Base-by-base conservation (phyloP, 2,113 vertebrate genomes). In the Lichenostomus cassidix region DNA sequence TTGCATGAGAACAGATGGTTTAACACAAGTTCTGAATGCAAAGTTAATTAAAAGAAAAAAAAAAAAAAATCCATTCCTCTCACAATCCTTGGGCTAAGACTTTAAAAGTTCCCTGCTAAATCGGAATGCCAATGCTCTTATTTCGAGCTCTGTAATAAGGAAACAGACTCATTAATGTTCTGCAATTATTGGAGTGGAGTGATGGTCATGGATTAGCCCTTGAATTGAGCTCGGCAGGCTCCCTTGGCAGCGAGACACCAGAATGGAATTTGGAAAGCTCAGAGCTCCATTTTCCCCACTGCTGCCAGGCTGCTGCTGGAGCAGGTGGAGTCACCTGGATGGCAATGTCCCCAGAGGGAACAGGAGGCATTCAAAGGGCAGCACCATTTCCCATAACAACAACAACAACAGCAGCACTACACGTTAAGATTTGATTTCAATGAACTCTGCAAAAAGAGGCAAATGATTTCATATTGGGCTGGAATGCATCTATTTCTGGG, bases 41-140 rank as follows among this genome's bases (percentile, higher is more conserved):
- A 96, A 94, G 90, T 96, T 97, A 91, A 97, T 96, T 96, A 90
- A 95, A 95, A 95, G 79, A 84, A 91, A 87, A 92, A 94, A 94
- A 92, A 94, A 94, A 83, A 93, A 56, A 92, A 96, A 94, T 82
- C 67, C 81, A 64, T 81, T 96, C 80, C 76, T 82, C 87, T 83
- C 87, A 95, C 91, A 88, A 95, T 88, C 65, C 90, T 88, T 84
- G 87, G 87, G 75, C 89, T 94, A 95, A 95, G 90, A 86, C 89
- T 87, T 94, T 89, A 93, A 86, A 95, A 94, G 81, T 95, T 93
- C 83, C 90, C 89, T 80, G 94, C 94, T 96, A 90, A 94, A 97
- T 92, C 69, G 47, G 73, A 91, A 90, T 90, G 95, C 70, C 88
- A 90, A 35, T 73, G 94, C 65, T 95, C 87, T 92, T 80, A 90